Conservation (phyloP, 2,888 invertebrate genomes). For the Ormyrus pomaceus region DNA sequence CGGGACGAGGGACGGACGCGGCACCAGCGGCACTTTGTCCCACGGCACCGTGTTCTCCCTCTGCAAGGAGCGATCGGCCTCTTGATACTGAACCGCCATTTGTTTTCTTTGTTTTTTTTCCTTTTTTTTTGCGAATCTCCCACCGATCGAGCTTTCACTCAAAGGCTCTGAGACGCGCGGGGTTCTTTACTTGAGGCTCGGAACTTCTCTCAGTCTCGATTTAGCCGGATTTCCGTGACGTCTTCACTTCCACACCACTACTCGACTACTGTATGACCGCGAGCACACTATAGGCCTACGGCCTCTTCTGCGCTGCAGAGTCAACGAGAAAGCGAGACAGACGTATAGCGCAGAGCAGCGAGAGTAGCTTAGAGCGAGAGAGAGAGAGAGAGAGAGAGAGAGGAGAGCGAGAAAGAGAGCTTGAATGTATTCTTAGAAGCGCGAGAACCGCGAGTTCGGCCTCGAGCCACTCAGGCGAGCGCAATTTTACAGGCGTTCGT, state of each 20-base stretch:
- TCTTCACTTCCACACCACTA: slow-evolving; percentile 71
- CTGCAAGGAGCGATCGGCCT: slow-evolving; percentile 78
- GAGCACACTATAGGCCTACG: slow-evolving; percentile 28
- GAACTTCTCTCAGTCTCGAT: not conserved
- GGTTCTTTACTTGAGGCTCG: no score
- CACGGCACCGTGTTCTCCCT: slow-evolving; percentile 86
- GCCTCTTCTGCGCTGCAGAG: not conserved
- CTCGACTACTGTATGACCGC: slow-evolving; percentile 59
- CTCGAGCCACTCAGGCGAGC: slow-evolving; percentile 42
- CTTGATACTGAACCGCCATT: slow-evolving; percentile 37
- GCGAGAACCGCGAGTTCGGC: slow-evolving; percentile 24
- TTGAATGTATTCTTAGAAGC: slow-evolving; percentile 50
- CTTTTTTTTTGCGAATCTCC: not conserved
- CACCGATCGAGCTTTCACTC: no score
- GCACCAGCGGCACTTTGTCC: slow-evolving; percentile 92
- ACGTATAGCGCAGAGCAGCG: not conserved
- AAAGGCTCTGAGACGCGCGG: no score
- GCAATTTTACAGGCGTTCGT: slow-evolving; percentile 15
- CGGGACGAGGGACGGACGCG: slow-evolving; percentile 89
- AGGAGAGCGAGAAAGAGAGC: slow-evolving; percentile 32
- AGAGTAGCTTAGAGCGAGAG: not conserved
- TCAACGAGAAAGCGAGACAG: not conserved
- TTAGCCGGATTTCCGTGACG: slow-evolving; percentile 51
- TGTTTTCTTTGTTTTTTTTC: not conserved
- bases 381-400: slow-evolving; percentile 13